Conservation (phyloP, 2,797 vertebrate genomes). For the Sebastes iracundus region DNA sequence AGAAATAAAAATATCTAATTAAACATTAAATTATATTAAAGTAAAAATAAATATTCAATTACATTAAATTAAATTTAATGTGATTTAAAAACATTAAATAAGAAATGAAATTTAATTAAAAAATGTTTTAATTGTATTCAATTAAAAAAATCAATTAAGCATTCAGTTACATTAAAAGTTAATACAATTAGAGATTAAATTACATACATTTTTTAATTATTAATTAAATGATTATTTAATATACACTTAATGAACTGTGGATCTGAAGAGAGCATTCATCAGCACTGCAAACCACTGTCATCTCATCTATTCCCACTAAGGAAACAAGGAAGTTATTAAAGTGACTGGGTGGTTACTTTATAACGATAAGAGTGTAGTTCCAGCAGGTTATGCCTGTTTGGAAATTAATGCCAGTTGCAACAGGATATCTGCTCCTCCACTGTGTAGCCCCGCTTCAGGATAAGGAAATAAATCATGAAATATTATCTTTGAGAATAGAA, state of each 20-base stretch:
- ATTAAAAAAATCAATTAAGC: too few species aligned
- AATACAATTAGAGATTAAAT: too few species aligned
- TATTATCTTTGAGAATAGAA: not conserved
- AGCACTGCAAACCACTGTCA: not conserved
- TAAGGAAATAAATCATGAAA: not conserved
- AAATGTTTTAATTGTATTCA: too few species aligned
- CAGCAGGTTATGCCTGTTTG: not conserved
- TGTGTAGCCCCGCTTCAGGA: not conserved
- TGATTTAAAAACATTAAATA: not conserved
- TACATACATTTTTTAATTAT: too few species aligned
- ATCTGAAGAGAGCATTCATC: too few species aligned
- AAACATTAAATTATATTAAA: too few species aligned
- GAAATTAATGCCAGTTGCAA: not conserved
- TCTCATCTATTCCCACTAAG: not conserved
- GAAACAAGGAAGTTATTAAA: not conserved
- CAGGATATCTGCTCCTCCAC: not conserved
- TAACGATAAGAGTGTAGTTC: not conserved
- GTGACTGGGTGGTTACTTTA: not conserved
- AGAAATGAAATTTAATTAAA: too few species aligned
- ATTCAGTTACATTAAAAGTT: too few species aligned
- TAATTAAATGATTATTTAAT: too few species aligned
- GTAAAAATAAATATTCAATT: too few species aligned
- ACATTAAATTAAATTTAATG: not conserved
- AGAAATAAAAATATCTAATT: too few species aligned
- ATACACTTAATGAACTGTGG: too few species aligned